Base-by-base conservation (phyloP, 1,140 invertebrate genomes). In the Trigoniulus corallinus region DNA sequence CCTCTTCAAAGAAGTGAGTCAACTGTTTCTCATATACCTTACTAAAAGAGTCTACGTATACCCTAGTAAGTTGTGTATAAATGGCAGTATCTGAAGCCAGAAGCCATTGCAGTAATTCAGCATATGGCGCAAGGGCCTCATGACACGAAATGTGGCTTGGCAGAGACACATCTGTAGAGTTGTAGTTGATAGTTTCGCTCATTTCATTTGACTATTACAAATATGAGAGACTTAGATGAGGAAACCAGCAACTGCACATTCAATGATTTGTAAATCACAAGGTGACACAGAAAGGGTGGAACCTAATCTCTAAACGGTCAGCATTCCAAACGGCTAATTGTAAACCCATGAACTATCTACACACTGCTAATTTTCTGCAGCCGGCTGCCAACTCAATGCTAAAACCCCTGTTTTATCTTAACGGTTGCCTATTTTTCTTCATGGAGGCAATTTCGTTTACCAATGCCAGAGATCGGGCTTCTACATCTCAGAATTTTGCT, bases 31-130 rank as follows among this genome's bases (percentile, higher is more conserved):
- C 84, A 67, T 92, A 92, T 13, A 89, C 67, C 67, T 85, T 85
- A 53, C 80, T 79, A 50, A 91, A 70, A 15, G 78, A 81, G 29
- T 71, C 69, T 2, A 79, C 84, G 61, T 92, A 92, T 0, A 85
- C 81, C 63, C 80, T 81, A 40, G 79, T 77, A 18, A 97, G 72
- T 26, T 79, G 79, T 25, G 74, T 68, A 68, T 88, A 94, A 12
- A 81, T 79, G 61, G 81, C 80, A 40, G 76, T 73, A 64, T 95
- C 88, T 70, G 89, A 81, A 40, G 77, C 77, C 69, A 87, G 83
- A 18, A 85, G 71, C 81, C 91, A 88, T 62, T 85, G 81, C 82
- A 94, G 91, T 47, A 95, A 73, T 56, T 88, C 83, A 12, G 80
- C 79, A 64, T 94, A 94, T 15, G 81, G 77, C 56, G 75, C 72